phyloP scores from a whole-genome alignment of 2,888 invertebrate species.

The Parnassius apollo region DNA sequence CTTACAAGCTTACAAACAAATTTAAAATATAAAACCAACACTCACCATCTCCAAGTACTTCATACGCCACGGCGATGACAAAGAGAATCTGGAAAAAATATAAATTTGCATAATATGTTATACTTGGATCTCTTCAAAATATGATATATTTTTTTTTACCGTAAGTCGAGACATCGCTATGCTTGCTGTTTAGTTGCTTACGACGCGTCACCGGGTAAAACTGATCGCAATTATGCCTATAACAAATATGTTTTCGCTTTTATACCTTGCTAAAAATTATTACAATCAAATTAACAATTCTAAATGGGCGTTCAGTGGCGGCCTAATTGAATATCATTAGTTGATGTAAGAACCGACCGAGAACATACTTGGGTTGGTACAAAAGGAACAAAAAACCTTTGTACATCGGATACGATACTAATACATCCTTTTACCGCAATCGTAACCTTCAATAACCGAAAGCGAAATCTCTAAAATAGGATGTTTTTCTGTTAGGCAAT shows the following conservation, averaged over 20 bases:
- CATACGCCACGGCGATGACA: conserved; percentile 70
- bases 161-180: conserved; percentile 68
- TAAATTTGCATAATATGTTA: background rate
- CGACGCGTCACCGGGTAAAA: conserved; percentile 52
- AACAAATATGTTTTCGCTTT: conserved; percentile 59
- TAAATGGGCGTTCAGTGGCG: conserved; percentile 66
- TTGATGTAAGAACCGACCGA: conserved; percentile 36
- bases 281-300: conserved; percentile 74
- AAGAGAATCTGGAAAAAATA: conserved; percentile 63
- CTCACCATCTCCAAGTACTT: conserved; percentile 66
- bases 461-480: conserved; percentile 8
- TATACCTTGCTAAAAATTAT: conserved; percentile 69
- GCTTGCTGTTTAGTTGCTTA: conserved; percentile 40
- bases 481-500: background rate
- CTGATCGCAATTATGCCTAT: conserved; percentile 55
- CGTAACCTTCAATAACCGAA: conserved; percentile 31
- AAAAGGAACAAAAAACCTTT: conserved; percentile 33
- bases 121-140: background rate
- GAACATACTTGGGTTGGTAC: conserved; percentile 18
- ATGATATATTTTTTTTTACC: conserved; percentile 46
- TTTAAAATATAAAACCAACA: conserved; percentile 6
- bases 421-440: conserved; percentile 36
- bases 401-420: conserved; percentile 23
- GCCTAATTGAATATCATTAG: conserved; percentile 75
- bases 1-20: too few relatives aligned